Conservation (phyloP, 2,797 vertebrate genomes). For the Pantherophis alleghaniensis region DNA sequence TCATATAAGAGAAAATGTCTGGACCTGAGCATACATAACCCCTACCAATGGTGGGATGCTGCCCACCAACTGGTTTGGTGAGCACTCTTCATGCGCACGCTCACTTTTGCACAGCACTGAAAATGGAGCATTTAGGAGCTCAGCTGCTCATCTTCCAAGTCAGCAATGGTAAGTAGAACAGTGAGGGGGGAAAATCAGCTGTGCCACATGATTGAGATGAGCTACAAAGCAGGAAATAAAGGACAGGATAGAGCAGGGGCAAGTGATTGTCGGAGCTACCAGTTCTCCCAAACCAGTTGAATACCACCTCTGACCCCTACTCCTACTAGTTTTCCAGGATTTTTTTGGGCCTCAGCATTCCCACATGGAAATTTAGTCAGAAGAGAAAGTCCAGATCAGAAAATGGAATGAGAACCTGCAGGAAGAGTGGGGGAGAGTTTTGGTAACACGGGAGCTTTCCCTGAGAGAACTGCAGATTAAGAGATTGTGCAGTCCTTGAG, state of each 20-base stretch:
- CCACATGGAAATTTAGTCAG: background rate
- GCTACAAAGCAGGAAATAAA: too few species aligned
- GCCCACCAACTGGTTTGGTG: too few species aligned
- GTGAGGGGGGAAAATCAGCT: too few species aligned
- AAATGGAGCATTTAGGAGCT: too few species aligned
- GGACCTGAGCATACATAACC: background rate
- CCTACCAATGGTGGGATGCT: too few species aligned
- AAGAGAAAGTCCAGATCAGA: background rate
- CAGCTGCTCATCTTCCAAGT: too few species aligned
- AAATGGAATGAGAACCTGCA: background rate
- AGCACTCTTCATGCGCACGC: accelerated
- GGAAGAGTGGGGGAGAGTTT: background rate
- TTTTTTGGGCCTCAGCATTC: background rate
- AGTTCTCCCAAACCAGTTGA: too few species aligned
- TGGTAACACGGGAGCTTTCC: background rate
- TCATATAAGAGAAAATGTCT: background rate
- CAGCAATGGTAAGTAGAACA: too few species aligned
- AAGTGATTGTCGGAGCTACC: too few species aligned
- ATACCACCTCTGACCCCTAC: background rate
- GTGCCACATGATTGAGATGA: too few species aligned
- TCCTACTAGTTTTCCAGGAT: background rate
- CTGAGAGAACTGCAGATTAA: background rate
- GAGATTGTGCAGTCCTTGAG: background rate
- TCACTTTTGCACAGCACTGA: too few species aligned
- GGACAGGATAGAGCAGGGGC: too few species aligned